phyloP scores from a whole-genome alignment of 2,888 invertebrate species.

The Lissocephala sabroskyi region DNA sequence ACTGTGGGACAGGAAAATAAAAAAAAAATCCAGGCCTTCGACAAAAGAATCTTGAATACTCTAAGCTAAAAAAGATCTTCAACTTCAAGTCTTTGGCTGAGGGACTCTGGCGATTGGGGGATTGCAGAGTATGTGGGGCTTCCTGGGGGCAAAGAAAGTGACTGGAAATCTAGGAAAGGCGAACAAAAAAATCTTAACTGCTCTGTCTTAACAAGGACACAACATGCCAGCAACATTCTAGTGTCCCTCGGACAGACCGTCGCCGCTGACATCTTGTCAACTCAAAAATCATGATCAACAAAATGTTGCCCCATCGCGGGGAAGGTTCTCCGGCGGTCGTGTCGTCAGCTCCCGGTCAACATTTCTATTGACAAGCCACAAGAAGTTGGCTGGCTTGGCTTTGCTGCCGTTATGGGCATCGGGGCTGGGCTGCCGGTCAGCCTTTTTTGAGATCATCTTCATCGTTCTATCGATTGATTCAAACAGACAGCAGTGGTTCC shows the following conservation, averaged over 20 bases:
- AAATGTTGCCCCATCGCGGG: conserved; percentile 32
- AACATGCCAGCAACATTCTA: conserved; percentile 56
- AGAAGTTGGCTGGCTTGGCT: conserved; percentile 1
- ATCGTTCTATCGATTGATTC: conserved; percentile 58
- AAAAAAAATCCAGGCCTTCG: no score
- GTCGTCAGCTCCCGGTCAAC: conserved; percentile 20
- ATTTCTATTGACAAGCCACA: conserved; percentile 49
- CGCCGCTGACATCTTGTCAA: conserved; percentile 63
- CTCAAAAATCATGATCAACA: conserved; percentile 65
- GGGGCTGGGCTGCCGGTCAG: background rate
- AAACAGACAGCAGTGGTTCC: conserved; percentile 56
- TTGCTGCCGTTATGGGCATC: background rate
- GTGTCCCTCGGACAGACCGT: conserved; percentile 32
- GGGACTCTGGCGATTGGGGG: no score
- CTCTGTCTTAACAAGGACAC: conserved; percentile 60
- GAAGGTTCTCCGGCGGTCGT: background rate
- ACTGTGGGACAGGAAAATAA: no score
- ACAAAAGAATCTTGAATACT: no score
- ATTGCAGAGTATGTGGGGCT: no score
- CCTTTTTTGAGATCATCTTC: conserved; percentile 23
- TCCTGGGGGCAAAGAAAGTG: no score
- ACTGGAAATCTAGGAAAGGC: no score
- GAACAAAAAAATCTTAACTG: conserved; percentile 33
- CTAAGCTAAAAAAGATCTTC: no score
- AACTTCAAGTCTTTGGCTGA: no score